Base-by-base conservation (phyloP, 2,797 vertebrate genomes). In the Steatocranus sp. region DNA sequence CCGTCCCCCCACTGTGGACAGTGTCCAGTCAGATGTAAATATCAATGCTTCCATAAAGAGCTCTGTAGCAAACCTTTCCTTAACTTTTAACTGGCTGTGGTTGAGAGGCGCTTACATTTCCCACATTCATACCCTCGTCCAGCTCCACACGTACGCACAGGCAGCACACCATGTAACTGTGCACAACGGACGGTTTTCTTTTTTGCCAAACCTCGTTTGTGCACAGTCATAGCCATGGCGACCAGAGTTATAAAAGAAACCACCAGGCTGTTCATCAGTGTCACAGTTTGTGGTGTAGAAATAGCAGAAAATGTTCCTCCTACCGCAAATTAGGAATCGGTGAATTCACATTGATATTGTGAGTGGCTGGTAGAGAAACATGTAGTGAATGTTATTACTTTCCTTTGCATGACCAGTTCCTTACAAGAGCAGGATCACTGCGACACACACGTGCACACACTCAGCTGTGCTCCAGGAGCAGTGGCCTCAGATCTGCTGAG, bases 191-290 rank as follows among this genome's bases (percentile, higher is more conserved):
- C 48, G 78, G 20, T 58, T 36, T 54, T 75, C 76, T 73, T 49
- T 14, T 79, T 63, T 68, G 76, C 86, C 82, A 79, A 86, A 78
- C 53, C 79, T 78, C 20, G n/a, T 83, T 85, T 82, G 41, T 83
- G 81, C 82, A 70, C 54, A 79, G 80, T 86, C 79, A 90, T 32
- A 83, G 78, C 41, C 87, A 85, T 83, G 66, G 53, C 14, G 74
- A 86, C 76, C 68, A 56, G 36, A 6, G 14, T 79, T 81, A 70
- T 38, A 27, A 78, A 82, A 84, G n/a, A 41, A 85, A 78, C 1
- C 51, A 30, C 41, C n/a, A 46, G 84, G 68, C 61, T 51, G 38
- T 51, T 48, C 27, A 46, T 80, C 54, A 30, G 6, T 1, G 4
- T 36, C 54, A 18, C 20, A 6, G 17, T 63, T 38, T 56, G 66